Evolutionary conservation across 1,140 invertebrate species (phyloP).

Genomic region (Magallana angulata): DNA sequence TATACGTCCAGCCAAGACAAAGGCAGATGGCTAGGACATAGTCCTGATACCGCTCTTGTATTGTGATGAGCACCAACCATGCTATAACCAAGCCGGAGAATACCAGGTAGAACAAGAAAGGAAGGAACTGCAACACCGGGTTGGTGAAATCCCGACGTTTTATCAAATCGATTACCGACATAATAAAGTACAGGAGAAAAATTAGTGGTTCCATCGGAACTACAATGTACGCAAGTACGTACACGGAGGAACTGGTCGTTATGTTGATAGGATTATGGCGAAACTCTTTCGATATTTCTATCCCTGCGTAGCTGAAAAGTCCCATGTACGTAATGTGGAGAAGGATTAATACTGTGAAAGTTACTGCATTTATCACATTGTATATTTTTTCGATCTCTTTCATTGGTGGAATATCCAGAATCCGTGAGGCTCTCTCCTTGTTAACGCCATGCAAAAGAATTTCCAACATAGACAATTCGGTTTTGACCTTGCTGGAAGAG

Average conservation of each 20-base stretch:
- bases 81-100: constrained; percentile 64
- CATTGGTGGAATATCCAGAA: constrained; percentile 71
- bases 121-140: constrained; percentile 6
- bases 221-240: constrained; percentile 60
- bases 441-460: constrained; percentile 61
- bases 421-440: constrained; percentile 58
- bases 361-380: constrained; percentile 62
- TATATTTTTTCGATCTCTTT: constrained; percentile 70
- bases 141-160: constrained; percentile 15
- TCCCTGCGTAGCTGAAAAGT: constrained; percentile 65
- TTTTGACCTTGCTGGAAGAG: neutral
- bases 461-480: constrained; percentile 61
- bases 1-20: constrained; percentile 72
- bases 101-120: constrained; percentile 45
- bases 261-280: constrained; percentile 48
- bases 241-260: constrained; percentile 41
- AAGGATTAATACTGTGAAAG: constrained; percentile 65
- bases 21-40: constrained; percentile 68
- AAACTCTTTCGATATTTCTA: constrained; percentile 54
- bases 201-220: constrained; percentile 67
- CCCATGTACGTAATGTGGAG: constrained; percentile 73
- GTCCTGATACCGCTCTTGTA: constrained; percentile 62
- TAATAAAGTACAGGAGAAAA: constrained; percentile 58
- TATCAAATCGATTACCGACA: constrained; percentile 11
- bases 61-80: constrained; percentile 67